Conservation (phyloP, 2,113 vertebrate genomes). For the Carassius gibelio region DNA sequence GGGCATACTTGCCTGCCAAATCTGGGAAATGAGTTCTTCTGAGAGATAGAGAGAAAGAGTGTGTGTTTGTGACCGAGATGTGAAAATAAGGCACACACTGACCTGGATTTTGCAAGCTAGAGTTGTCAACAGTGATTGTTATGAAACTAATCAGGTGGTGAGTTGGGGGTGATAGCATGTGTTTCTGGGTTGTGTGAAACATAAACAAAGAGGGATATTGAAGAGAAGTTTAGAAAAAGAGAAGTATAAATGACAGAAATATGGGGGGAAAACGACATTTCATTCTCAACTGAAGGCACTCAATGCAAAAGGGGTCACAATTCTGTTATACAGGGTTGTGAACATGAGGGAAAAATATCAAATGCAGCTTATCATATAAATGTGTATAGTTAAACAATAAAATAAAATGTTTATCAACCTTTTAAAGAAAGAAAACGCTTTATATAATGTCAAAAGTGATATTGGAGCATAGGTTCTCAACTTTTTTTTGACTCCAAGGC, state of each 20-base stretch:
- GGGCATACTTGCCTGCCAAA: conserved; percentile 21
- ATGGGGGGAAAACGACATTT: not conserved
- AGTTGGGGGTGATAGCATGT: conserved; percentile 18
- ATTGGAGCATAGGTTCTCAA: not conserved
- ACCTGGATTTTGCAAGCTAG: conserved; percentile 52
- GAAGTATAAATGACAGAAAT: not conserved
- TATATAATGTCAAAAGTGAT: not conserved
- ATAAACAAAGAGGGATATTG: not conserved
- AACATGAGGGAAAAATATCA: not conserved
- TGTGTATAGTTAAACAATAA: not conserved
- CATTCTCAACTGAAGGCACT: not conserved
- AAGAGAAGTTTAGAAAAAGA: not conserved
- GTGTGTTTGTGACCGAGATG: not conserved
- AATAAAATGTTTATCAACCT: not conserved
- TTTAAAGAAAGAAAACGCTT: not conserved
- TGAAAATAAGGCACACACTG: conserved; percentile 46
- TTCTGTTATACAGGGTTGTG: not conserved
- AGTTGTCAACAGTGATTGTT: conserved; percentile 47
- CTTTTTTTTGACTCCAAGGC: not conserved
- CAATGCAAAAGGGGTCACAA: not conserved
- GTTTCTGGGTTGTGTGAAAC: not conserved
- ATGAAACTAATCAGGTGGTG: conserved; percentile 47
- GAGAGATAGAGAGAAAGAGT: not conserved
- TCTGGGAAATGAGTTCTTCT: not conserved
- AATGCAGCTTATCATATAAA: not conserved